A percentile compares a stretch with the other conserved stretches of the same genome.
These are phyloP conservation scores for Cheilosia urbana DNA, from an alignment of 2,888 invertebrate genomes.

Conservation along the genomic window DNA sequence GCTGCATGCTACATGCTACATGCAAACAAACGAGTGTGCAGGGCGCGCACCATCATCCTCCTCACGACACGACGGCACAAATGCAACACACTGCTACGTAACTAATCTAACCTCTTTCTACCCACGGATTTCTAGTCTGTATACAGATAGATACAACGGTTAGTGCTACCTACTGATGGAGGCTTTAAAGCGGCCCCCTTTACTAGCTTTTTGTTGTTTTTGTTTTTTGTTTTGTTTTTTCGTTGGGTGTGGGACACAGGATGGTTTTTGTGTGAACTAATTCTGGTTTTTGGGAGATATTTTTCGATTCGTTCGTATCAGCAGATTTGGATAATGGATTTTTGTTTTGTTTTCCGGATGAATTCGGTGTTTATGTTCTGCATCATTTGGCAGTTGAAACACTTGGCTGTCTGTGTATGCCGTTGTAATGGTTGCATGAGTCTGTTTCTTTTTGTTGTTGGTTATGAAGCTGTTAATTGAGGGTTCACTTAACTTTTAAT, in stretches of 20 bases:
- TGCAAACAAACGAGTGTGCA: not conserved
- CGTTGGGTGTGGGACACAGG: constrained; percentile 31
- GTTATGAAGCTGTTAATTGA: constrained; percentile 35
- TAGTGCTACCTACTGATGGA: constrained; percentile 27
- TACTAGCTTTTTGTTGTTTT: not conserved
- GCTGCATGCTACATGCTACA: not conserved
- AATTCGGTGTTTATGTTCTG: constrained; percentile 22
- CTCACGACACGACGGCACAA: constrained; percentile 7
- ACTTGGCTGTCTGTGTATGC: constrained; percentile 10
- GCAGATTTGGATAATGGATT: constrained; percentile 34
- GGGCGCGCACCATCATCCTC: constrained; percentile 9
- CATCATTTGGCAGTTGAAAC: constrained; percentile 53
- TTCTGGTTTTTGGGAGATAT: constrained; percentile 44
- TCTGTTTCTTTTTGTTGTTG: not conserved
- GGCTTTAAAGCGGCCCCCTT: constrained; percentile 26
- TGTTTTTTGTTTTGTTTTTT: not conserved
- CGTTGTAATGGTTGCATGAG: constrained; percentile 16
- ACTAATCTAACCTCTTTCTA: constrained; percentile 32
- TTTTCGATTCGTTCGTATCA: constrained; percentile 8
- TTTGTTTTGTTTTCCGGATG: constrained; percentile 8
- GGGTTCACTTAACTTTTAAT: constrained; percentile 40
- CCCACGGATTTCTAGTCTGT: constrained; percentile 48
- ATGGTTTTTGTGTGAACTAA: constrained; percentile 46
- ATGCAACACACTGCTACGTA: constrained; percentile 21
- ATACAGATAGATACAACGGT: constrained; percentile 19